Evolutionary conservation across 1,140 invertebrate species (phyloP), one percentile per base, ranked within the genome.

Genomic region (Phortica variegata): DNA sequence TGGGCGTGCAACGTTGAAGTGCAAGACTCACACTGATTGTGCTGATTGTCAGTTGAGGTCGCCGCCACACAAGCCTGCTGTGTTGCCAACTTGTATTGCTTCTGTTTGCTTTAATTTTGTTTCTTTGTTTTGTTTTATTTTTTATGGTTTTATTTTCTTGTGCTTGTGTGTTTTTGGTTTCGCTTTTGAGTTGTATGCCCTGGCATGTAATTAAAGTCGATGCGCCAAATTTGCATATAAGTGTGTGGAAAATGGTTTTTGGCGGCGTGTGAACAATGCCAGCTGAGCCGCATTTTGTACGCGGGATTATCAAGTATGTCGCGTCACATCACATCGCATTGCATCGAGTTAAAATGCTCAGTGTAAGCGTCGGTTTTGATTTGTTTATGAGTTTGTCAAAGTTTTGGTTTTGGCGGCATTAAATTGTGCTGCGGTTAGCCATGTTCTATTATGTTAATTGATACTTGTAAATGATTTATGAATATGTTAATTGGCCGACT

Each of bases 231-330:
- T 65, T 65, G 46, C 61, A 65, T 62, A 61, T 61, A 56, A 49
- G 62, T n/a, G 44, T 46, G 62, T 66, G 62, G 66, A 62, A 61
- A 65, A 65, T 49, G 62, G 58, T 61, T 61, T 58, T 65, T 49
- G 58, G 55, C 63, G 23, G 23, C 10, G 23, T 26, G 23, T 10
- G 23, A 26, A 26, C 5, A 26, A 26, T 26, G 10, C 23, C 23
- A 26, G 10, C 5, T 26, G 23, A 6, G 23, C 23, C 37, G 37
- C 49, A 46, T 52, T 8, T 1, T 18, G 32, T 34, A 12, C 37
- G 15, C 26, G 38, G 26, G n/a, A n/a, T n/a, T n/a, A n/a, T n/a
- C n/a, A n/a, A n/a, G n/a, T n/a, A n/a, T n/a, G n/a, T n/a, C n/a
- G n/a, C n/a, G n/a, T n/a, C n/a, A n/a, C n/a, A n/a, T n/a, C n/a